Base-by-base conservation (phyloP, 2,888 invertebrate species). In the Athetis lepigone region DNA sequence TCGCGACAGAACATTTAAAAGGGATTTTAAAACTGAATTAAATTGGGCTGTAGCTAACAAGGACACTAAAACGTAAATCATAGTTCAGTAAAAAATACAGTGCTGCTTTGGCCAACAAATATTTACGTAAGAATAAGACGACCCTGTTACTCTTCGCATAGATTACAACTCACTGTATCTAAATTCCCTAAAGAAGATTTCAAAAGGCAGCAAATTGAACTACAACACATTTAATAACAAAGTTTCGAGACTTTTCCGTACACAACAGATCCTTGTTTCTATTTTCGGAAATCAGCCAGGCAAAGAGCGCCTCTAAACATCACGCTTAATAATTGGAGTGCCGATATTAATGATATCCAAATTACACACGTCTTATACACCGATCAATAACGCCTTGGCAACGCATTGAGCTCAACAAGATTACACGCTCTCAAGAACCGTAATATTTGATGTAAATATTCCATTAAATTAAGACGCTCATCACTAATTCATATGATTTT, bases 371-470 rank as follows among this genome's bases (percentile, higher is more conserved):
- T 42, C 42, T 23, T 39, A 21, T 46, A 42, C 23, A 42, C 7
- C 67, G 68, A 77, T 75, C 74, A 57, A 75, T 75, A 75, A 52
- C n/a, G 13, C 45, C 73, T 51, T 62, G 55, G 58, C 51, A 72
- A 74, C 67, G 59, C 16, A 72, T 72, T 72, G 52, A 73, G 56
- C 55, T 57, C 36, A 59, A 43, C 18, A 46, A 19, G 42, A 27
- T 49, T 13, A 66, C 29, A 37, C 25, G 25, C 51, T 66, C 61
- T 11, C 43, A 39, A 62, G 21, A 47, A n/a, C n/a, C 42, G 47
- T 58, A 58, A 58, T 45, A 56, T 52, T 56, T 42, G 29, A 54
- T 55, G 46, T 60, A 43, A 68, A 75, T 75, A 57, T 70, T 70
- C 56, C 64, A 46, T 75, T 49, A 45, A 55, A 59, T 75, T 73